A percentile compares a stretch with the other conserved stretches of the same genome.
Conservation (phyloP, 2,113 vertebrate genomes). For the Neofelis nebulosa region DNA sequence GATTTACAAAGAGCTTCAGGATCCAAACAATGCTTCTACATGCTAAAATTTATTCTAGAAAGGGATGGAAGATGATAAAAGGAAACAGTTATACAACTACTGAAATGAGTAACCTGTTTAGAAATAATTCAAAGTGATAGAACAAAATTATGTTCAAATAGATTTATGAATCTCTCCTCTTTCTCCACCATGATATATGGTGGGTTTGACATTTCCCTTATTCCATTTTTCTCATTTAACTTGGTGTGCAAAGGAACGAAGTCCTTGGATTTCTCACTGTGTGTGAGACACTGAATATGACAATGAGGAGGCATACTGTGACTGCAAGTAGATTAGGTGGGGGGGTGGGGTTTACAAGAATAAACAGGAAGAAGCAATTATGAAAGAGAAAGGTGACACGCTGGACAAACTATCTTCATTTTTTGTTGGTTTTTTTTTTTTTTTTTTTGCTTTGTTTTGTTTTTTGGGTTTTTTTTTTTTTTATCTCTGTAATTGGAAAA, state of each 20-base stretch:
- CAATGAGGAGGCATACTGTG: background rate
- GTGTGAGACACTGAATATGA: background rate
- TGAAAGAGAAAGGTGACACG: background rate
- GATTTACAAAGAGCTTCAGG: background rate
- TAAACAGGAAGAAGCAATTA: background rate
- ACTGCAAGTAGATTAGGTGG: background rate
- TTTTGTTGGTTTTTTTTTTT: background rate
- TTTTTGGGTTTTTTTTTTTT: background rate
- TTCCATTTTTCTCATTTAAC: constrained; percentile 29
- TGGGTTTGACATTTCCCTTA: background rate
- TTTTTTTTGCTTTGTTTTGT: background rate
- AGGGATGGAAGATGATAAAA: background rate
- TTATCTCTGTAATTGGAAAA: background rate
- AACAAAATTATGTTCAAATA: background rate
- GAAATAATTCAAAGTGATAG: constrained; percentile 16
- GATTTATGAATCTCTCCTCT: background rate
- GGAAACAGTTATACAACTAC: background rate
- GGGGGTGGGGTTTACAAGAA: background rate
- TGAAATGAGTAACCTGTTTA: constrained; percentile 16
- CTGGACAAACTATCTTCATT: background rate
- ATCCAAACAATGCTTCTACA: background rate
- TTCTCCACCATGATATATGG: background rate
- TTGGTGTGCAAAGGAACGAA: background rate
- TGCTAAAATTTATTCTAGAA: constrained; percentile 1
- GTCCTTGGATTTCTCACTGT: background rate